Conservation (phyloP, 2,888 invertebrate genomes). For the Cephus rjabovi region DNA sequence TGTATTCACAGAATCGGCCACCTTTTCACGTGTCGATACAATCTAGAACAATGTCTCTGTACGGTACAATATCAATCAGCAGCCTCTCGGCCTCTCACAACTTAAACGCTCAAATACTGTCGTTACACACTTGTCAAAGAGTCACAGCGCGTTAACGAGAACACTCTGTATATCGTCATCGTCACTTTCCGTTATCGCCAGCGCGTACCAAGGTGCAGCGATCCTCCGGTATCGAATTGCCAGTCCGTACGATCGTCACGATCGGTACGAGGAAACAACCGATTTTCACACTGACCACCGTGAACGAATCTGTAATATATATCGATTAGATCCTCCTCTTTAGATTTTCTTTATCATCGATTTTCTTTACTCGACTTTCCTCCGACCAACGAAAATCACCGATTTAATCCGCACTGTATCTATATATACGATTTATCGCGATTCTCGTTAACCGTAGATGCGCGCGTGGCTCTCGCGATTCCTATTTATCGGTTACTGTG, state of each 20-base stretch:
- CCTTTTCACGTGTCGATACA: background rate
- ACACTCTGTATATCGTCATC: background rate
- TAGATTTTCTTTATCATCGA: too few relatives aligned
- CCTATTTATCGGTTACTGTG: background rate
- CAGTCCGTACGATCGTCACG: background rate
- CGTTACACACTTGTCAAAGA: background rate
- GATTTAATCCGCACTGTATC: background rate
- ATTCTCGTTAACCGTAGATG: background rate
- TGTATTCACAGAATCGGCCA: background rate
- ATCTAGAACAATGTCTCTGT: background rate
- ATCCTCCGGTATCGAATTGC: background rate
- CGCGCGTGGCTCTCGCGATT: background rate
- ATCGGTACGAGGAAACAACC: background rate
- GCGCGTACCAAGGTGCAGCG: background rate
- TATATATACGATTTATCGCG: background rate
- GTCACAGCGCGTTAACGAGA: background rate
- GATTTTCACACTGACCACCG: background rate
- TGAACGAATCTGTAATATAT: too few relatives aligned
- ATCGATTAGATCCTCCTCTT: too few relatives aligned
- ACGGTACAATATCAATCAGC: background rate
- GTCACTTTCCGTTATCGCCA: background rate
- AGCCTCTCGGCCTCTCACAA: background rate
- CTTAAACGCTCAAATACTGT: background rate
- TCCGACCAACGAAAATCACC: background rate
- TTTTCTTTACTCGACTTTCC: background rate